Evolutionary conservation across 2,113 vertebrate genomes (phyloP).

Genomic region (Myiagra hebetior): DNA sequence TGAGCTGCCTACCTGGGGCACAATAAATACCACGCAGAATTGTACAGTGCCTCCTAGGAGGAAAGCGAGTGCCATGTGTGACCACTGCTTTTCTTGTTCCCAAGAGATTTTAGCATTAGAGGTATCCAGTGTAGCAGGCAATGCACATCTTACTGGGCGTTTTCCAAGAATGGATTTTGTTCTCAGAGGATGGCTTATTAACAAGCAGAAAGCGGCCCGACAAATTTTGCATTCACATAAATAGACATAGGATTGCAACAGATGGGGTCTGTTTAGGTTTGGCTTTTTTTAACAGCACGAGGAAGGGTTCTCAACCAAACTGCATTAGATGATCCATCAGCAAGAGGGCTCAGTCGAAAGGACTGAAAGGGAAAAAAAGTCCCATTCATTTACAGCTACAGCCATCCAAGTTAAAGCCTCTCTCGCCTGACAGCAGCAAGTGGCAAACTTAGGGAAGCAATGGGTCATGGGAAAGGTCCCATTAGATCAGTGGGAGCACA

Average conservation of each 20-base stretch:
- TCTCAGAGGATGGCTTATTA: conserved; percentile 40
- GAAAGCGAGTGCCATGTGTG: not conserved
- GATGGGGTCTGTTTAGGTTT: conserved; percentile 68
- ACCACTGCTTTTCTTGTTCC: not conserved
- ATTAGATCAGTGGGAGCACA: conserved; percentile 75
- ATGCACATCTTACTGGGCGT: not conserved
- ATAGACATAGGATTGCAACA: conserved; percentile 53
- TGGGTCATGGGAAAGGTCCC: conserved; percentile 80
- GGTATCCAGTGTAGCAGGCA: not conserved
- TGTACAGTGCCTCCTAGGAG: rapidly evolving
- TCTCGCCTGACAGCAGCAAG: conserved; percentile 70
- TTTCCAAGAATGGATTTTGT: not conserved
- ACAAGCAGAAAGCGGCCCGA: not conserved
- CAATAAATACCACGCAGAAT: not conserved
- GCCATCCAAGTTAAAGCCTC: conserved; percentile 62
- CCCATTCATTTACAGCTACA: conserved; percentile 58
- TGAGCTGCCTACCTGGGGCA: not conserved
- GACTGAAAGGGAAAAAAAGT: conserved; percentile 9
- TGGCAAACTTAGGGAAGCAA: conserved; percentile 76
- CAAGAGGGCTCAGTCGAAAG: conserved; percentile 33
- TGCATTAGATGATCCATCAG: conserved; percentile 58
- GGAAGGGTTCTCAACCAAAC: conserved; percentile 59
- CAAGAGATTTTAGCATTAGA: not conserved
- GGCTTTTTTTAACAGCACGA: not conserved
- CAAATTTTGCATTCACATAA: conserved; percentile 52